Conservation (phyloP, 2,888 invertebrate genomes). For the Aromia moschata region DNA sequence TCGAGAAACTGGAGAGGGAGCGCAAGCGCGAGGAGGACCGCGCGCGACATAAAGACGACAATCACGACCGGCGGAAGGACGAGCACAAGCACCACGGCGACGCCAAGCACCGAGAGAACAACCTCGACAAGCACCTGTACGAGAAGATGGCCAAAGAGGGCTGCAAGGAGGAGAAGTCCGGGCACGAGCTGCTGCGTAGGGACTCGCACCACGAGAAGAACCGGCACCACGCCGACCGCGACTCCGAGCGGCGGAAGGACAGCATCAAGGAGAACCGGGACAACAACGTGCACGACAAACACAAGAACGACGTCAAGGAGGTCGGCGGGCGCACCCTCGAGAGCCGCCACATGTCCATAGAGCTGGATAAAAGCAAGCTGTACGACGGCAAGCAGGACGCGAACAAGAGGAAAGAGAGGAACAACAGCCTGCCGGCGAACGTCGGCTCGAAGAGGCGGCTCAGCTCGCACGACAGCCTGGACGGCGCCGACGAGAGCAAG, state of each 20-base stretch:
- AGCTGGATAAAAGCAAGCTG: slow-evolving; percentile 60
- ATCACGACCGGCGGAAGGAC: slow-evolving; percentile 63
- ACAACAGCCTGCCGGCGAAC: slow-evolving; percentile 71
- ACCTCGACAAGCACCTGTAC: slow-evolving; percentile 50
- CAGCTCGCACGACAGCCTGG: slow-evolving; percentile 78
- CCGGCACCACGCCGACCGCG: slow-evolving; percentile 59
- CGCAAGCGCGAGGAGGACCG: slow-evolving; percentile 57
- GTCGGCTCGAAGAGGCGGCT: slow-evolving; percentile 78
- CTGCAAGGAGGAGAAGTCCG: slow-evolving; percentile 60
- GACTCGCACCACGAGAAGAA: slow-evolving; percentile 48
- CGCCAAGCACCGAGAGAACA: slow-evolving; percentile 54
- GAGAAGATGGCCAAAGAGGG: slow-evolving; percentile 61
- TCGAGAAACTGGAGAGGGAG: slow-evolving; percentile 50
- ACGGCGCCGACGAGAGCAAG: slow-evolving; percentile 69
- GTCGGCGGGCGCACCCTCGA: slow-evolving; percentile 53
- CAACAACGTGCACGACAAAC: slow-evolving; percentile 67
- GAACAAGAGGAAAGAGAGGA: slow-evolving; percentile 69
- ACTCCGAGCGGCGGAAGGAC: slow-evolving; percentile 62
- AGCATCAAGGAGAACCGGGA: slow-evolving; percentile 63
- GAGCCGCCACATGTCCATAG: slow-evolving; percentile 64
- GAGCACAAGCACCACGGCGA: slow-evolving; percentile 65
- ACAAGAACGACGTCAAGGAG: slow-evolving; percentile 50
- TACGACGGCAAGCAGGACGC: slow-evolving; percentile 49
- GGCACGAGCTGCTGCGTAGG: slow-evolving; percentile 42
- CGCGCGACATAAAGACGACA: slow-evolving; percentile 58